A percentile compares a stretch with the other conserved stretches of the same genome.
phyloP scores from a whole-genome alignment of 64 coral and sea anemone genomes.

The Porites lutea region DNA sequence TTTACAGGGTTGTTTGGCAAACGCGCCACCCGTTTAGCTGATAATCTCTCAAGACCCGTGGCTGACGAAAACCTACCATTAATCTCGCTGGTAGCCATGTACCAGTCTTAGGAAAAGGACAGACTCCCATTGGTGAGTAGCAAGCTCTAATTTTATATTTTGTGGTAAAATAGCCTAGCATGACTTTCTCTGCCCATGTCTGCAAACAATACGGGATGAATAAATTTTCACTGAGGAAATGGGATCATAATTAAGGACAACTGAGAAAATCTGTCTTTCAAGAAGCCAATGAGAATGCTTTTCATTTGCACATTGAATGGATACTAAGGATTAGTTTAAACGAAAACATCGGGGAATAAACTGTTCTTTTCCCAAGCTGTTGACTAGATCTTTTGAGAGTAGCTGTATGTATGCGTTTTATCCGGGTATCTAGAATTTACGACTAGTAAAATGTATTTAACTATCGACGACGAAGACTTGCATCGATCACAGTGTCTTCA shows the following conservation, averaged over 20 bases:
- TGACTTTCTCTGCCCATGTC: conserved; percentile 19
- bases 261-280: not conserved
- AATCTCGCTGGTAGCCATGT: not conserved
- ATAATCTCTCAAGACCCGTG: not conserved
- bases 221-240: not conserved
- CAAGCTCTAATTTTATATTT: not conserved
- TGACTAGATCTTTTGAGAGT: no score
- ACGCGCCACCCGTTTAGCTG: not conserved
- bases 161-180: conserved; percentile 2
- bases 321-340: no score
- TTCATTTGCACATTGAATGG: not conserved
- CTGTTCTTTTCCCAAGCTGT: no score
- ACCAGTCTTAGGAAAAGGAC: not conserved
- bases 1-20: conserved; percentile 35
- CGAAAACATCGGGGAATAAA: no score
- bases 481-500: not conserved
- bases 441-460: no score
- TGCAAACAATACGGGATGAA: conserved; percentile 38
- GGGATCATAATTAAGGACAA: not conserved
- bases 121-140: not conserved
- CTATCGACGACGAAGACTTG: no score
- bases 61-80: not conserved
- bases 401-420: no score
- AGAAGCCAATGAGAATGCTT: not conserved
- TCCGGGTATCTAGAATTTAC: no score